Evolutionary conservation across 2,888 invertebrate species (phyloP).

Genomic region (Notodromas monacha): DNA sequence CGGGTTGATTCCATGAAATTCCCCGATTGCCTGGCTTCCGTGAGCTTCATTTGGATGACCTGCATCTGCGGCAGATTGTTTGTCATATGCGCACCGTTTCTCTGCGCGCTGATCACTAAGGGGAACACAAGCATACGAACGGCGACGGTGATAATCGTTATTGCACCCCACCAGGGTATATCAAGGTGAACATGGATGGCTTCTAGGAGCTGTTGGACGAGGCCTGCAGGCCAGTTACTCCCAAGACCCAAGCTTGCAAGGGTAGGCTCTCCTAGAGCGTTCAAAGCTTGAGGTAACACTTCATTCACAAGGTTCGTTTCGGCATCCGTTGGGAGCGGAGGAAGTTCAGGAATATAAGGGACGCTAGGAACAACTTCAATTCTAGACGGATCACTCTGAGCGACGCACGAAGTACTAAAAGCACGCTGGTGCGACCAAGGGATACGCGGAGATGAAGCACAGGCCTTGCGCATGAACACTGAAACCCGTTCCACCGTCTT

Average conservation of each 20-base stretch:
- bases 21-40: constrained; percentile 49
- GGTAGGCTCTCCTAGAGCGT: constrained; percentile 27
- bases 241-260: constrained; percentile 49
- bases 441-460: too few species aligned
- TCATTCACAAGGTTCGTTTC: neutral
- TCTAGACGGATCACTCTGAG: too few species aligned
- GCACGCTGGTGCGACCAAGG: too few species aligned
- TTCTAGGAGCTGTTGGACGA: constrained; percentile 47
- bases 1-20: constrained; percentile 41
- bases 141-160: constrained; percentile 32
- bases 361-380: too few species aligned
- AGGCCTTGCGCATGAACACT: too few species aligned
- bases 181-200: constrained; percentile 32
- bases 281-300: neutral
- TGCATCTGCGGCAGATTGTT: constrained; percentile 60
- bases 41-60: constrained; percentile 43
- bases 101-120: constrained; percentile 44
- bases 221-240: constrained; percentile 44
- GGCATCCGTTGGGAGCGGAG: neutral
- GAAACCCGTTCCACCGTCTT: too few species aligned
- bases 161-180: constrained; percentile 76
- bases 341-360: neutral
- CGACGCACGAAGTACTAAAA: too few species aligned
- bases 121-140: constrained; percentile 49
- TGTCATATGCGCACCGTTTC: constrained; percentile 41